These are phyloP conservation scores for Bursaphelenchus mucronatus DNA, from an alignment of 1,140 invertebrate species.

Conservation along the genomic window DNA sequence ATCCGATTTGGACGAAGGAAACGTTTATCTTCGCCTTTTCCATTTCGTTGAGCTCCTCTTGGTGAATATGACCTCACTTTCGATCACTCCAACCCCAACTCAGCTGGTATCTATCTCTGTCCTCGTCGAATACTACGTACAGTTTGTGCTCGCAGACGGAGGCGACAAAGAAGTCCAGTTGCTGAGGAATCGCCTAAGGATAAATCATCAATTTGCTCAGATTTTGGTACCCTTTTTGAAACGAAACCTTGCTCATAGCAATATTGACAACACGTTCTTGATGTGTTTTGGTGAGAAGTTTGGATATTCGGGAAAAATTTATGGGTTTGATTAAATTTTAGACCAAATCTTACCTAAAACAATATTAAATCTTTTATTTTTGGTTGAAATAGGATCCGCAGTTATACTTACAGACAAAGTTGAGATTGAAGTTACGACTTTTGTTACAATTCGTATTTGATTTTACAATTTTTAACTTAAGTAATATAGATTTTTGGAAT, in stretches of 20 bases:
- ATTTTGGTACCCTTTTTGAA: slow-evolving; percentile 2
- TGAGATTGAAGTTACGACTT: too few relatives aligned
- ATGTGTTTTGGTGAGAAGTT: slow-evolving; percentile 7
- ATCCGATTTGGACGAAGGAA: neutral
- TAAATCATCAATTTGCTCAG: slow-evolving; percentile 10
- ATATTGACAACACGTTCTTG: slow-evolving; percentile 13
- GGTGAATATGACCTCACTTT: neutral
- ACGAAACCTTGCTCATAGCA: neutral
- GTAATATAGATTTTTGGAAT: too few relatives aligned
- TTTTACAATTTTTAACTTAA: too few relatives aligned
- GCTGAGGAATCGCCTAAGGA: neutral
- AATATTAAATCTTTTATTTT: too few relatives aligned
- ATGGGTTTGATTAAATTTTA: too few relatives aligned
- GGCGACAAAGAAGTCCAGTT: slow-evolving; percentile 2
- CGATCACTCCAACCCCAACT: neutral
- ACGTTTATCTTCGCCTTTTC: slow-evolving; percentile 3
- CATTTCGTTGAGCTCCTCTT: slow-evolving; percentile 19
- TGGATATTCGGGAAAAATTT: too few relatives aligned
- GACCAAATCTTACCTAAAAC: too few relatives aligned
- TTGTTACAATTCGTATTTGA: too few relatives aligned
- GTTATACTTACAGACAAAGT: too few relatives aligned
- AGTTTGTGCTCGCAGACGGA: slow-evolving; percentile 8
- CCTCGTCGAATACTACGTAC: neutral
- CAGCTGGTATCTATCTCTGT: slow-evolving; percentile 5
- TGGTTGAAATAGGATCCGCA: too few relatives aligned